Evolutionary conservation across 1,140 invertebrate genomes (phyloP).

Genomic region (Palaemon carinicauda): DNA sequence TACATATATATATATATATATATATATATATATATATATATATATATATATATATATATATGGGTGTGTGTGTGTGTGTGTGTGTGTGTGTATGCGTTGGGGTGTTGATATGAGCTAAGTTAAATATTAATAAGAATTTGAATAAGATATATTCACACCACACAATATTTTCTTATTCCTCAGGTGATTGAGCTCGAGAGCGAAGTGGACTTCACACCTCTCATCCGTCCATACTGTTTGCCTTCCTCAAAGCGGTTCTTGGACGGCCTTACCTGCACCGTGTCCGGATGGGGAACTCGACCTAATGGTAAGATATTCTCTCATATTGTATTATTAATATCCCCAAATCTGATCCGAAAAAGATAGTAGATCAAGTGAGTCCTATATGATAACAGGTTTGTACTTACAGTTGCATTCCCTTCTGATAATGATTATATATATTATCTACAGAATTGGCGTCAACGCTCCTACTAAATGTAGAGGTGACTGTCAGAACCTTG

Average conservation of each 20-base stretch:
- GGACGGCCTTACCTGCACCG: background rate
- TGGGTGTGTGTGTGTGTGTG: background rate
- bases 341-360: too few relatives aligned
- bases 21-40: background rate
- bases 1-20: background rate
- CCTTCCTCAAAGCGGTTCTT: background rate
- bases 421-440: too few relatives aligned
- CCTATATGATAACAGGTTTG: too few relatives aligned
- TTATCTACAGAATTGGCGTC: background rate
- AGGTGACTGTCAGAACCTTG: background rate
- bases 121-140: too few relatives aligned
- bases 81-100: background rate
- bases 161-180: background rate
- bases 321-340: too few relatives aligned
- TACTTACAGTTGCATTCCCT: too few relatives aligned
- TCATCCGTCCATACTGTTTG: conserved; percentile 15
- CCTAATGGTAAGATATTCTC: conserved; percentile 2
- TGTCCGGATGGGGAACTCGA: conserved; percentile 18
- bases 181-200: conserved; percentile 14
- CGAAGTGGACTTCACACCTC: background rate
- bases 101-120: too few relatives aligned
- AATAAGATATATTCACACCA: too few relatives aligned
- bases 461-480: background rate
- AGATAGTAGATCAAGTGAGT: too few relatives aligned
- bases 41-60: background rate